Evolutionary conservation across 1,140 invertebrate species (phyloP).

Genomic region (Lycorma delicatula): DNA sequence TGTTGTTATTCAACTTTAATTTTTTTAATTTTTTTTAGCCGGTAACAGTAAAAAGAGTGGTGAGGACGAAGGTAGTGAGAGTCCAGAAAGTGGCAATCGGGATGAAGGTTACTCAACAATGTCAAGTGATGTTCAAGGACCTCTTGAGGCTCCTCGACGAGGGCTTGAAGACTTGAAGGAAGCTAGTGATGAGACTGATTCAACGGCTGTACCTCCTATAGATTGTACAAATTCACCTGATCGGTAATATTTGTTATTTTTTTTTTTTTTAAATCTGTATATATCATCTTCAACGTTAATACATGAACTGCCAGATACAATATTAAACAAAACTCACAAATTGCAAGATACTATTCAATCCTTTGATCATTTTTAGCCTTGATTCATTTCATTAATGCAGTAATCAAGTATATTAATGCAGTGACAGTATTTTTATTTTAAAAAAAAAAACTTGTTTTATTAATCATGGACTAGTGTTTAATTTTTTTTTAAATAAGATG

Average conservation of each 20-base stretch:
- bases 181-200: conserved; percentile 57
- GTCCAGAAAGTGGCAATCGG: conserved; percentile 62
- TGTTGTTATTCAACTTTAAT: too few relatives aligned
- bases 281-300: neutral
- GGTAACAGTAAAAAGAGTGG: conserved; percentile 5
- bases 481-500: too few relatives aligned
- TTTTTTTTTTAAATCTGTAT: too few relatives aligned
- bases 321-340: too few relatives aligned
- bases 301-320: too few relatives aligned
- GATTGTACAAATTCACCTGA: conserved; percentile 39
- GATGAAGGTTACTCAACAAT: conserved; percentile 85
- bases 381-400: too few relatives aligned
- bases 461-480: too few relatives aligned
- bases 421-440: too few relatives aligned
- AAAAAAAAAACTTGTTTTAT: too few relatives aligned
- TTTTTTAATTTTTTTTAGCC: neutral
- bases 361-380: too few relatives aligned
- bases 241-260: neutral
- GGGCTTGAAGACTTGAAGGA: conserved; percentile 62
- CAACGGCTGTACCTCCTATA: conserved; percentile 34
- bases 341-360: too few relatives aligned
- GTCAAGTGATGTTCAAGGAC: conserved; percentile 73
- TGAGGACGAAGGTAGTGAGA: conserved; percentile 31
- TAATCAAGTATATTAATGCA: too few relatives aligned
- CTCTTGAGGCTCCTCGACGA: conserved; percentile 45